Base-by-base conservation (phyloP, 1,140 invertebrate genomes). In the Paraescarpia echinospica region DNA sequence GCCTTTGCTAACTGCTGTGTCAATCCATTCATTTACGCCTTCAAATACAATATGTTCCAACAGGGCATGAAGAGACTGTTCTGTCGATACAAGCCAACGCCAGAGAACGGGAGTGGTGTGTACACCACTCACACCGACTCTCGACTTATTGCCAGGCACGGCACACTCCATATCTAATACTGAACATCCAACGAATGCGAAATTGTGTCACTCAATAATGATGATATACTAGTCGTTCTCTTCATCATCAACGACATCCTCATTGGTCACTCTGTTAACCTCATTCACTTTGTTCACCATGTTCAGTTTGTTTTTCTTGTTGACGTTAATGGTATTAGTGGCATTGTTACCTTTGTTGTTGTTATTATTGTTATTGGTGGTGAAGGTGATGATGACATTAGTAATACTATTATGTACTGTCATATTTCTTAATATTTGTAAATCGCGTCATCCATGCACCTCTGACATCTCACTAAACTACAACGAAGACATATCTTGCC, bases 11-110 rank as follows among this genome's bases (percentile, higher is more conserved):
- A 91, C 34, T 92, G 89, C 89, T 92, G 92, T 35, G 35, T 92
- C 34, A 92, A 92, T 59, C 92, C 92, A 9, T 90, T 92, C 89
- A 59, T 92, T 4, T 92, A 92, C 89, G 89, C 48, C 12, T n/a
- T 91, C 6, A 90, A 92, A 33, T 92, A 92, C 35, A 33, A 34
- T 8, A 34, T 91, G 33, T 92, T 92, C 77, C 92, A 91, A 27
- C 33, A 48, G 1, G 92, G 89, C 33, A 1, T 92, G 9, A 59
- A 48, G 41, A 91, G 33, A 34, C 34, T 91, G 41, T 35, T 91
- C 91, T 92, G 33, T 77, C 14, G 59, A 12, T 77, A 77, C 27
- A 27, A 18, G 59, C 18, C 59, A 27, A 18, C 27, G 0, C 2
- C 59, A 22, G 59, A 31, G 27, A 1, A 5, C 59, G 22, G 12